A percentile compares a stretch with the other conserved stretches of the same genome.
Evolutionary conservation across 2,797 vertebrate genomes (phyloP).

Genomic region (Clamator glandarius): DNA sequence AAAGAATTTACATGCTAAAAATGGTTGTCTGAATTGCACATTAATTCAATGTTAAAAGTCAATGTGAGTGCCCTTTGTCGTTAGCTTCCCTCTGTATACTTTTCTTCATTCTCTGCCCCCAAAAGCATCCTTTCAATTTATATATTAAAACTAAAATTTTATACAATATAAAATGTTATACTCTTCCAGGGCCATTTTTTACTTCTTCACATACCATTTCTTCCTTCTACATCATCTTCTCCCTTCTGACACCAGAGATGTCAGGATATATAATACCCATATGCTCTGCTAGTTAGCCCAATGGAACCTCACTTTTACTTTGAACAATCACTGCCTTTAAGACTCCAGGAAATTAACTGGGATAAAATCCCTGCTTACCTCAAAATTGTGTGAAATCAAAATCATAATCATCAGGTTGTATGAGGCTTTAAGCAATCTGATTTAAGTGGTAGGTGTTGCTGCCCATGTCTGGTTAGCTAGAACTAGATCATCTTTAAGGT

Average conservation of each 20-base stretch:
- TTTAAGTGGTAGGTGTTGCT: too few relatives aligned
- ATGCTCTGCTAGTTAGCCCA: too few relatives aligned
- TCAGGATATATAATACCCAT: too few relatives aligned
- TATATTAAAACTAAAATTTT: background rate
- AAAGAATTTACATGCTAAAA: background rate
- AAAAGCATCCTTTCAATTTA: background rate
- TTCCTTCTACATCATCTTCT: background rate
- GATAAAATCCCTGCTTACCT: background rate
- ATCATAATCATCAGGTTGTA: too few relatives aligned
- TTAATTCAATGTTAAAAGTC: background rate
- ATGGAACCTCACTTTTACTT: background rate
- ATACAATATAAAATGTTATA: background rate
- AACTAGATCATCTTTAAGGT: too few relatives aligned
- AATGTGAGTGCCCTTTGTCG: background rate
- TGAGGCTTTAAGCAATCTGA: too few relatives aligned
- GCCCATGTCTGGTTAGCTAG: too few relatives aligned
- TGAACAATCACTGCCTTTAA: background rate
- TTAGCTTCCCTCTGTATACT: background rate
- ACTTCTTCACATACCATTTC: background rate
- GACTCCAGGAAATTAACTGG: background rate
- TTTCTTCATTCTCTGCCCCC: background rate
- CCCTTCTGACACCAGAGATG: background rate
- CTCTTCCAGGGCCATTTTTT: background rate
- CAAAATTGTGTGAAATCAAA: background rate
- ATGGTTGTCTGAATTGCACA: background rate